These are phyloP conservation scores for Alloplasta piceator DNA, from an alignment of 2,888 invertebrate genomes.

Conservation along the genomic window DNA sequence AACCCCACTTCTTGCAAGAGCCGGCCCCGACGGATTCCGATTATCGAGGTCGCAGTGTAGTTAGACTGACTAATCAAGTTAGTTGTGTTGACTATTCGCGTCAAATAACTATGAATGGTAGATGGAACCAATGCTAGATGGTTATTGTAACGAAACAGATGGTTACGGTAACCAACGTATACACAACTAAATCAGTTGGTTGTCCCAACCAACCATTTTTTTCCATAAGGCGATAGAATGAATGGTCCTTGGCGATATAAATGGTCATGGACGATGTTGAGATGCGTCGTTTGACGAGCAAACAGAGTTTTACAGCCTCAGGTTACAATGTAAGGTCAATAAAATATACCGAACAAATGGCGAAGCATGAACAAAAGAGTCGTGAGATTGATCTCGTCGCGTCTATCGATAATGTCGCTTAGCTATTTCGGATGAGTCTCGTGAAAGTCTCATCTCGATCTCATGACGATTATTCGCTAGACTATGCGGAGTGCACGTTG, in stretches of 20 bases:
- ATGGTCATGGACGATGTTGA: background rate
- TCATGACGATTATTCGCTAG: background rate
- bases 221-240: too few relatives aligned
- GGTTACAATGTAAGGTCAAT: constrained; percentile 33
- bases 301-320: constrained; percentile 20
- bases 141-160: too few relatives aligned
- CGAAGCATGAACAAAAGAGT: background rate
- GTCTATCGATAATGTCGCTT: background rate
- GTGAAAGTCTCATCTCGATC: constrained; percentile 46
- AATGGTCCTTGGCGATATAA: constrained; percentile 3
- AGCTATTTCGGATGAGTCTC: constrained; percentile 34
- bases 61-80: too few relatives aligned
- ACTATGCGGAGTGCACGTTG: constrained; percentile 36
- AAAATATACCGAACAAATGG: background rate
- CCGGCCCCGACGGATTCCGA: too few relatives aligned
- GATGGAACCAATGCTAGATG: too few relatives aligned
- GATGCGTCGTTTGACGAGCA: constrained; percentile 1
- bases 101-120: too few relatives aligned
- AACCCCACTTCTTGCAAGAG: too few relatives aligned
- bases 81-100: too few relatives aligned
- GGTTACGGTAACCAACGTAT: too few relatives aligned
- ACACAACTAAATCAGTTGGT: too few relatives aligned
- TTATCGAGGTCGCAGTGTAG: too few relatives aligned
- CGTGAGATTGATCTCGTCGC: constrained; percentile 22
- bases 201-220: too few relatives aligned